phyloP scores from a whole-genome alignment of 2,888 invertebrate genomes.

The Noctua janthina region DNA sequence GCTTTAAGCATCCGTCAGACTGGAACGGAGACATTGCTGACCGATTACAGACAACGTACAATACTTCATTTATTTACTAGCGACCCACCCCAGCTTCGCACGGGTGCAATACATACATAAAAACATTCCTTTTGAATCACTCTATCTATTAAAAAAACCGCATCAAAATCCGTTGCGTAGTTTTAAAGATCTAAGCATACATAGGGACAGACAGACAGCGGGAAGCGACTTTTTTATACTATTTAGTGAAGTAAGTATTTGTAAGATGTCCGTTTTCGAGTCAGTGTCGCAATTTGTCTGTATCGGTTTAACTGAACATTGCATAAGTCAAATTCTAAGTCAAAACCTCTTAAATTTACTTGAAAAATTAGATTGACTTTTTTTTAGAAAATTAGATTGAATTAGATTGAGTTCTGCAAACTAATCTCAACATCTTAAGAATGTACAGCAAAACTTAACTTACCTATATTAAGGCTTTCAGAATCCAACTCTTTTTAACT shows the following conservation, averaged over 20 bases:
- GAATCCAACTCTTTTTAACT: not conserved
- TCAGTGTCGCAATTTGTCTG: not conserved
- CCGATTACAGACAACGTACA: not conserved
- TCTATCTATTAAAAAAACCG: too few relatives aligned
- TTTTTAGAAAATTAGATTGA: too few relatives aligned
- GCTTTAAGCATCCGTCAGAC: not conserved
- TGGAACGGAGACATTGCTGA: not conserved
- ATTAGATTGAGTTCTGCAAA: too few relatives aligned
- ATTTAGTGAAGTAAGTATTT: not conserved
- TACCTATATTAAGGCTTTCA: not conserved
- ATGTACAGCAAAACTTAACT: not conserved
- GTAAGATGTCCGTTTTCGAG: not conserved
- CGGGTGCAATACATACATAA: too few relatives aligned
- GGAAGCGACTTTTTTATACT: too few relatives aligned
- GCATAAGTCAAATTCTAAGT: not conserved
- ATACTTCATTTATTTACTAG: not conserved
- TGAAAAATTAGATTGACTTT: not conserved
- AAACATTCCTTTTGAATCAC: too few relatives aligned
- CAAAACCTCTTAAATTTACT: not conserved
- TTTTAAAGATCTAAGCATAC: too few relatives aligned
- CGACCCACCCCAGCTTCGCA: too few relatives aligned
- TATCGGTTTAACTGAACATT: not conserved
- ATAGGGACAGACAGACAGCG: too few relatives aligned
- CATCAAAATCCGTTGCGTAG: too few relatives aligned
- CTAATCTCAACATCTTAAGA: not conserved